Percentiles rank a stretch among this genome's conserved stretches.
phyloP scores from a whole-genome alignment of 2,797 vertebrate genomes.

The Okamejei kenojei region DNA sequence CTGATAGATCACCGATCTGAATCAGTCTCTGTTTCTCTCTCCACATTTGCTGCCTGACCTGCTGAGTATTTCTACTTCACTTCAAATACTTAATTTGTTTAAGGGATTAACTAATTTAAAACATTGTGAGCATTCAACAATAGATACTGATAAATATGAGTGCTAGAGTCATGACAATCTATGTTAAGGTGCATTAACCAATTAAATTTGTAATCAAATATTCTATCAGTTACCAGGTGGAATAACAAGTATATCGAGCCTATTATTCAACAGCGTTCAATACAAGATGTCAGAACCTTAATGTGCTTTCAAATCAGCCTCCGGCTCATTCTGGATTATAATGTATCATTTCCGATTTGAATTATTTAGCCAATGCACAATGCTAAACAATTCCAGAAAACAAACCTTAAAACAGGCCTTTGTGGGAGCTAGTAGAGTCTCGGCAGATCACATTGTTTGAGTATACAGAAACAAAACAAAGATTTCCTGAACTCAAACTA shows the following conservation, averaged over 20 bases:
- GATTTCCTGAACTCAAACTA: not conserved
- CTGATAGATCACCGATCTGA: not conserved
- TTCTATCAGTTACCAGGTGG: not conserved
- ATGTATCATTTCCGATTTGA: no score
- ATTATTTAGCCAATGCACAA: not conserved
- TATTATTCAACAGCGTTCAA: not conserved
- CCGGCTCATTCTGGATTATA: not conserved
- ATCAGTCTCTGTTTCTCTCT: no score
- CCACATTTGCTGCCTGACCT: no score
- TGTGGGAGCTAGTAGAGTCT: not conserved
- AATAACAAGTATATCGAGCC: not conserved
- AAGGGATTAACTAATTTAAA: constrained; percentile 3
- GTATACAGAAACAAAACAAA: not conserved
- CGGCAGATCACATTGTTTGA: not conserved
- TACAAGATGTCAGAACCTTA: not conserved
- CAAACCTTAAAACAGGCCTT: not conserved
- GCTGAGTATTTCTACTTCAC: no score
- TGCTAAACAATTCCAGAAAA: not conserved
- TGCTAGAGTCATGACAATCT: not conserved
- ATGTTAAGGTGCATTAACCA: constrained; percentile 1
- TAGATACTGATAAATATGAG: not conserved
- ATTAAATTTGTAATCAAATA: constrained; percentile 30
- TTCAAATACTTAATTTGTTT: constrained; percentile 17
- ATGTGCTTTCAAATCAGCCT: constrained; percentile 22
- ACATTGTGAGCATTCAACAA: not conserved